Evolutionary conservation across 2,113 vertebrate genomes (phyloP), one percentile per base, ranked within the genome.

Genomic region (Pedionomus torquatus): DNA sequence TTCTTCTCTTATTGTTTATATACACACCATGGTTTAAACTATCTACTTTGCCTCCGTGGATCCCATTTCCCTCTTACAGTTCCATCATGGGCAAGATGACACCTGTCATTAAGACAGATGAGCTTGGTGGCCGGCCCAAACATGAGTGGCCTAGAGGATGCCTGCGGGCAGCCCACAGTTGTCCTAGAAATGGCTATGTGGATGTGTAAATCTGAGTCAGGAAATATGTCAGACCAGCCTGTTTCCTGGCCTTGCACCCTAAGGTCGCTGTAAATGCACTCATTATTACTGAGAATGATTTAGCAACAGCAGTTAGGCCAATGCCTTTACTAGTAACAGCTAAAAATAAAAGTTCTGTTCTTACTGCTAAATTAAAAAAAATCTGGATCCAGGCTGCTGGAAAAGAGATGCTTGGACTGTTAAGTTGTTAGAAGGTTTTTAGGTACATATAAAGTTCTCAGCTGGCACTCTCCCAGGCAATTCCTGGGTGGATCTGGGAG

Each of bases 201-300:
- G 89, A 55, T 93, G 81, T 65, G 61, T 76, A 87, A 91, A 94
- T 52, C 65, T 60, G 69, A 87, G 77, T 17, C 94, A 96, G 95
- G 95, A 97, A 97, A 93, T 52, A 68, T 68, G 94, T 87, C 89
- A 91, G 91, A 95, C 89, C 89, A 96, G 61, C 77, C 95, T 96
- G 95, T 95, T 97, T 96, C 96, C 96, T 96, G 94, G 89, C 95
- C 94, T 95, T 87, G 77, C 65, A 95, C 95, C 77, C 65, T 71
- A 49, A 64, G 89, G 94, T 95, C 14, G 0, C 52, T 69, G 79
- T 61, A 86, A 91, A 88, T 58, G 51, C 57, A 72, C 39, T 64
- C 77, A 78, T 81, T 69, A 64, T 49, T 51, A 96, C 55, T 63
- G 87, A 84, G 74, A 92, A 61, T 2, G 4, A 79, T 72, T 89